Conservation (phyloP, 2,888 invertebrate species). For the Pilophorus perplexus region DNA sequence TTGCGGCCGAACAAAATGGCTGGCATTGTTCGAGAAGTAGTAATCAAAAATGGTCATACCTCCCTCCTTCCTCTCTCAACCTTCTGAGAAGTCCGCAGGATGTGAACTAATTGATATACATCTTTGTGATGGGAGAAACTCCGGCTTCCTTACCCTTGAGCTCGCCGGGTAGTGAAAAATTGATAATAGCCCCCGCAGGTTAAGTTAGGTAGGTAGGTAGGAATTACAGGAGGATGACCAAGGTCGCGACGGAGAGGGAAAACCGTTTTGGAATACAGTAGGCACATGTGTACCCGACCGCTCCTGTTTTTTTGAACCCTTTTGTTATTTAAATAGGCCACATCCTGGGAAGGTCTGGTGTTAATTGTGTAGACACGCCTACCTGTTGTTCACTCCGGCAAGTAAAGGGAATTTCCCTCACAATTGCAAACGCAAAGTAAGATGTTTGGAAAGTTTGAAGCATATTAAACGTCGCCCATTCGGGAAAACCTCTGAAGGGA, state of each 20-base stretch:
- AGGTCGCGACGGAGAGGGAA: too few relatives aligned
- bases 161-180: conserved; percentile 26
- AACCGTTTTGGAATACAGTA: too few relatives aligned
- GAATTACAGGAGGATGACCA: not conserved
- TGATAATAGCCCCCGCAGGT: conserved; percentile 23
- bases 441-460: not conserved
- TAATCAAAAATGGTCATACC: too few relatives aligned
- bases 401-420: not conserved
- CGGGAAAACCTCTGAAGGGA: not conserved
- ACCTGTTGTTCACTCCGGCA: not conserved
- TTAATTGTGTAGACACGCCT: conserved; percentile 27
- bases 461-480: too few relatives aligned
- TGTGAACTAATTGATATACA: conserved; percentile 7
- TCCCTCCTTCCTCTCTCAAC: too few relatives aligned
- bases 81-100: conserved; percentile 8
- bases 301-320: not conserved
- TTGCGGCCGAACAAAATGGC: too few relatives aligned
- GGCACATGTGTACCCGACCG: conserved; percentile 6
- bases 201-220: not conserved
- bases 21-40: too few relatives aligned
- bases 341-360: conserved; percentile 27
- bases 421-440: too few relatives aligned
- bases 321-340: conserved; percentile 31
- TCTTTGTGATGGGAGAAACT: not conserved
- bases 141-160: not conserved